Conservation (phyloP, 2,888 invertebrate species). For the Perithous albicinctus region DNA sequence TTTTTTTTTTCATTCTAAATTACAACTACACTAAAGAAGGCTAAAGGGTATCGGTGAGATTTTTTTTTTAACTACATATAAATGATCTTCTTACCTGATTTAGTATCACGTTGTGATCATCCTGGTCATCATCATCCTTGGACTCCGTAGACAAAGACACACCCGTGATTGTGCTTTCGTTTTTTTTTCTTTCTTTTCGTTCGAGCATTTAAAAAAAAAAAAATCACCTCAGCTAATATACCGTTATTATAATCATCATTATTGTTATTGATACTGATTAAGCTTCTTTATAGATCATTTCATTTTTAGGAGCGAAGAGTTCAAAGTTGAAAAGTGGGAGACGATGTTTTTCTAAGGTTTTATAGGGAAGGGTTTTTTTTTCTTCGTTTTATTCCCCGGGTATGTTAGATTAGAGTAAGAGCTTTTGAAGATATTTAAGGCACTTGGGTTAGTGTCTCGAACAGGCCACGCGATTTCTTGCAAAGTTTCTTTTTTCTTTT, state of each 20-base stretch:
- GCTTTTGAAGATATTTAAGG: conserved; percentile 73
- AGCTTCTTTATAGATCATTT: conserved; percentile 31
- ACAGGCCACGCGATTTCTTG: conserved; percentile 44
- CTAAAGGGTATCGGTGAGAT: conserved; percentile 6
- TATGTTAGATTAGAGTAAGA: conserved; percentile 38
- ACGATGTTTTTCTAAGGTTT: not conserved
- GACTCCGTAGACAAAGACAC: conserved; percentile 23
- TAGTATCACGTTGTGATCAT: conserved; percentile 27
- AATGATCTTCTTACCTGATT: conserved; percentile 57
- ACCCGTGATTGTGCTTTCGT: conserved; percentile 32
- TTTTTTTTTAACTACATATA: conserved; percentile 42
- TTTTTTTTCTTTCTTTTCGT: conserved; percentile 35
- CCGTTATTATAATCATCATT: conserved; percentile 52
- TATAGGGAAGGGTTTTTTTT: conserved; percentile 33
- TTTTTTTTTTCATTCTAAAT: conserved; percentile 42
- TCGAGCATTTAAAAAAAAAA: conserved; percentile 44
- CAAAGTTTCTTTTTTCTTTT: too few relatives aligned
- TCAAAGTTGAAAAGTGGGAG: conserved; percentile 18
- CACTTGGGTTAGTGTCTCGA: conserved; percentile 75
- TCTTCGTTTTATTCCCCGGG: too few relatives aligned
- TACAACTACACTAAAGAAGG: conserved; percentile 45
- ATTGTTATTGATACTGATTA: conserved; percentile 52
- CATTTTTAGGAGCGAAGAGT: conserved; percentile 24
- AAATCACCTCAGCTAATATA: conserved; percentile 59
- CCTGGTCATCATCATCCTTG: conserved; percentile 36